Base-by-base conservation (phyloP, 2,797 vertebrate species). In the Aythya fuligula region DNA sequence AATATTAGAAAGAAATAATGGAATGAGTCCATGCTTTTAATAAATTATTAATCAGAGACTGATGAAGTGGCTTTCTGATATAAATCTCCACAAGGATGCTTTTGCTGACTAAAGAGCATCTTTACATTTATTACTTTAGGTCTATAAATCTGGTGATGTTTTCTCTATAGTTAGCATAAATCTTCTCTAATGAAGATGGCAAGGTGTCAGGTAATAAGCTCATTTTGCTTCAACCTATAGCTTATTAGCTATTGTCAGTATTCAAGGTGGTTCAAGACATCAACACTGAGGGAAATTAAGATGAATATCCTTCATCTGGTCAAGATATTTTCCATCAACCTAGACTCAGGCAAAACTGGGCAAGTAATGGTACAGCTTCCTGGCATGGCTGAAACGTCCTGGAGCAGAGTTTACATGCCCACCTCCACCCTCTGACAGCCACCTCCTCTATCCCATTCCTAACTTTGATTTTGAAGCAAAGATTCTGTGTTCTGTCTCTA, bases 31-130 rank as follows among this genome's bases (percentile, higher is more conserved):
- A 41, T 21, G 25, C 27, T 64, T 19, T 80, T 89, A 70, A 91
- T 90, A 89, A 85, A 83, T 69, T 85, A 66, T 79, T 72, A 93
- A 94, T 78, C 81, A 90, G 51, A 80, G 65, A 28, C 13, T 90
- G 81, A 89, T 69, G 49, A 87, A 85, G 43, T 64, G 21, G 6
- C 25, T 87, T 95, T 32, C 41, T 79, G 51, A 80, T 45, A 89
- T 77, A 94, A 96, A 92, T 93, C 76, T 89, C 41, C 25, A 70
- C 36, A 87, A 54, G 6, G 7, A 17, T 47, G 3, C 9, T 93
- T 80, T 34, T 2, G 2, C 67, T 87, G 34, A 80, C 28, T 78
- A 89, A 89, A 89, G 66, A 87, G 36, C 15, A 93, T 56, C 61
- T 88, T 86, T 70, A 15, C 20, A 53, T 94, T 83, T 89, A 65